phyloP scores from a whole-genome alignment of 2,797 vertebrate species.

The Hippopotamyrus pictus region DNA sequence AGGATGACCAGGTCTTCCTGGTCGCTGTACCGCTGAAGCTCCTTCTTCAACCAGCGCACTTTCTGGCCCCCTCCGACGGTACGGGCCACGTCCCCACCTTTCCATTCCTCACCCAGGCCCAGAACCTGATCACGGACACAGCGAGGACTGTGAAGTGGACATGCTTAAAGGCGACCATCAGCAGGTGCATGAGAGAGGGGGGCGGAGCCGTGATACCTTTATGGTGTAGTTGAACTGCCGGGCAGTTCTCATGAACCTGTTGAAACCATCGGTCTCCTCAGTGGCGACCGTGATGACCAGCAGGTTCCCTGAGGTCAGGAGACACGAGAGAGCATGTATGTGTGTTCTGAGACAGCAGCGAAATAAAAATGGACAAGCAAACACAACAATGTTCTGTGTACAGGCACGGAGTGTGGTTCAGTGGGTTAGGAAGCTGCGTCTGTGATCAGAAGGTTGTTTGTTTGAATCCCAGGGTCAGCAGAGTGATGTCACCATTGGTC shows the following conservation, averaged over 20 bases:
- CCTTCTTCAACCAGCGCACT: slow-evolving; percentile 78
- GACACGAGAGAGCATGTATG: neutral
- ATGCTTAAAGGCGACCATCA: neutral
- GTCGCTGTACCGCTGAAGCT: slow-evolving; percentile 64
- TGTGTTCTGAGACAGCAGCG: neutral
- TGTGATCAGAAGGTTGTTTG: neutral
- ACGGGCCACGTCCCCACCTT: slow-evolving; percentile 66
- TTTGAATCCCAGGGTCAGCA: neutral
- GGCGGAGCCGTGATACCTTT: slow-evolving; percentile 51
- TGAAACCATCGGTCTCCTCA: slow-evolving; percentile 72
- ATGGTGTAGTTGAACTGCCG: slow-evolving; percentile 77
- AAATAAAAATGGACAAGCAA: neutral
- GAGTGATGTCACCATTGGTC: neutral
- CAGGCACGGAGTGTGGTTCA: neutral
- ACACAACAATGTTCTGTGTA: neutral
- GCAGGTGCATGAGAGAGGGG: neutral
- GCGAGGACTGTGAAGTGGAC: neutral
- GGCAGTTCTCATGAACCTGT: slow-evolving; percentile 67
- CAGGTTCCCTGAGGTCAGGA: slow-evolving; percentile 61
- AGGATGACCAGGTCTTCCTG: slow-evolving; percentile 64
- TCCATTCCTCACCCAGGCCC: slow-evolving; percentile 79
- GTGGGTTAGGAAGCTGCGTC: neutral
- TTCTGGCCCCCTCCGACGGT: slow-evolving; percentile 79
- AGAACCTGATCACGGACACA: slow-evolving; percentile 57
- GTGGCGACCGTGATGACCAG: slow-evolving; percentile 79